Evolutionary conservation across 2,888 invertebrate genomes (phyloP).

Genomic region (Chrysolina haemoptera): DNA sequence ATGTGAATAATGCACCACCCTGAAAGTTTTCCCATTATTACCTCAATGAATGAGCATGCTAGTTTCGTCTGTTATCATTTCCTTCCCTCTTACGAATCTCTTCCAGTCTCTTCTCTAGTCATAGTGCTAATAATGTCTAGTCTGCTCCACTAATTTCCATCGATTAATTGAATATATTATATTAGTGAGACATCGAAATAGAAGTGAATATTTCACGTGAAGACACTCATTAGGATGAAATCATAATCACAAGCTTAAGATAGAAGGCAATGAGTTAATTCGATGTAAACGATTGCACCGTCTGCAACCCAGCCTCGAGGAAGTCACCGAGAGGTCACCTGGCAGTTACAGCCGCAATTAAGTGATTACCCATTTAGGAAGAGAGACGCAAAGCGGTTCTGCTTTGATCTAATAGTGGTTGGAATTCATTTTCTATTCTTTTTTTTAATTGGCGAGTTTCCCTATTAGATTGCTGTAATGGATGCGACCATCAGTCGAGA

Average conservation of each 20-base stretch:
- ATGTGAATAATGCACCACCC: too few species aligned
- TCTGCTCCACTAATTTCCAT: neutral
- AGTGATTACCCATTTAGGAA: slow-evolving; percentile 13
- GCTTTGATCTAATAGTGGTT: slow-evolving; percentile 18
- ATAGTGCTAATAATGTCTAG: too few species aligned
- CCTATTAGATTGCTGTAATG: slow-evolving; percentile 10
- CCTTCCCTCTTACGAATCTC: too few species aligned
- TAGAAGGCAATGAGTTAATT: neutral
- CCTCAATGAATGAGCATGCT: too few species aligned
- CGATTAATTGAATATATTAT: too few species aligned
- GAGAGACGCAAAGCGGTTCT: slow-evolving; percentile 11
- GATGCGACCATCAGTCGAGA: neutral
- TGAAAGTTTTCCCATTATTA: too few species aligned
- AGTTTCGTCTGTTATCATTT: too few species aligned
- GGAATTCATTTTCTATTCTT: neutral
- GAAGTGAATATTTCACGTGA: neutral
- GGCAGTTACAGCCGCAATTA: slow-evolving; percentile 10
- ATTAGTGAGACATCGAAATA: neutral
- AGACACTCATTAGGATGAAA: neutral
- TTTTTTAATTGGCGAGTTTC: neutral
- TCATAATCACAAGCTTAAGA: neutral
- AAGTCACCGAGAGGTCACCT: slow-evolving; percentile 19
- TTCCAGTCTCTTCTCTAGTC: too few species aligned
- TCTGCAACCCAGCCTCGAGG: slow-evolving; percentile 5
- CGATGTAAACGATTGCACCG: slow-evolving; percentile 6